Conservation (phyloP, 2,888 invertebrate species). For the Lasioglossum leucozonium region DNA sequence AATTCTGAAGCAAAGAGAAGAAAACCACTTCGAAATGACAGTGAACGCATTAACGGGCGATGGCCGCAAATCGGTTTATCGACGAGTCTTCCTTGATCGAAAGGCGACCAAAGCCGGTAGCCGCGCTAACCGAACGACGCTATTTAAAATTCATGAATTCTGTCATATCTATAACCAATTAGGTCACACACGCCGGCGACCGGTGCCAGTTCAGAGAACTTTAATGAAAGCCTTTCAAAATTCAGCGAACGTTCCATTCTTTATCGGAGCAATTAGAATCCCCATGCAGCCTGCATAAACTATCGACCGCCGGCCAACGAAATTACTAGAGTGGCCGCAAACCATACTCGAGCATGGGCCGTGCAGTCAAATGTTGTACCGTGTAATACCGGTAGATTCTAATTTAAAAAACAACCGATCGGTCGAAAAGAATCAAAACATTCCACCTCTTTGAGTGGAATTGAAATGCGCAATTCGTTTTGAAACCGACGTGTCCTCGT, state of each 20-base stretch:
- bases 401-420: slow-evolving; percentile 37
- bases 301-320: slow-evolving; percentile 57
- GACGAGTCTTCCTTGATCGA: slow-evolving; percentile 55
- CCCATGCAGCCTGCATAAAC: slow-evolving; percentile 71
- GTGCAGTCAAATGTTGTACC: slow-evolving; percentile 51
- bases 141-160: slow-evolving; percentile 79
- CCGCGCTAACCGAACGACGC: slow-evolving; percentile 37
- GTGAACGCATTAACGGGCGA: slow-evolving; percentile 43
- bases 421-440: background rate
- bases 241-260: slow-evolving; percentile 76
- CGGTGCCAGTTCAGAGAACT: slow-evolving; percentile 61
- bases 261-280: slow-evolving; percentile 77
- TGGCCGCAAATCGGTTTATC: slow-evolving; percentile 58
- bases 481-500: background rate
- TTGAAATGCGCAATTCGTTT: background rate
- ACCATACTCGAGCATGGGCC: slow-evolving; percentile 48
- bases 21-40: slow-evolving; percentile 24
- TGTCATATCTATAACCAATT: slow-evolving; percentile 77
- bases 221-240: slow-evolving; percentile 80
- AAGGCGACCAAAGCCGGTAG: slow-evolving; percentile 36
- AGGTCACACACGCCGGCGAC: slow-evolving; percentile 73
- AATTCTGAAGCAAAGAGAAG: slow-evolving; percentile 15
- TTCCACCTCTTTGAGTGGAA: background rate
- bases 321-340: slow-evolving; percentile 65
- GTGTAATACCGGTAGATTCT: slow-evolving; percentile 19